A percentile compares a stretch with the other conserved stretches of the same genome.
These are phyloP conservation scores for Neogobius melanostomus DNA, from an alignment of 2,113 vertebrate genomes.

Conservation along the genomic window DNA sequence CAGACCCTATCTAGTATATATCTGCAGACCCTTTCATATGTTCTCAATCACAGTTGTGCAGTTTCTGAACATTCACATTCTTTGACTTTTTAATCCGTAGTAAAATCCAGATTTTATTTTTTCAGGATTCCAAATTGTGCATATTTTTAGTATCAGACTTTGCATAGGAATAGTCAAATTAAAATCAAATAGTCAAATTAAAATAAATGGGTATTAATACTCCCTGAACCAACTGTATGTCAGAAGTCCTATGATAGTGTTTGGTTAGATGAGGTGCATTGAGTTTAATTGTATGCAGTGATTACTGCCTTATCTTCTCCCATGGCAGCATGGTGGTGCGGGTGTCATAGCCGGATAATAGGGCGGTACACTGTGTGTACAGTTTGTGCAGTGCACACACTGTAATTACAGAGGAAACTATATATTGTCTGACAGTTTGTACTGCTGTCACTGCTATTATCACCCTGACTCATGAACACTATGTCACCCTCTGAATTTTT, in stretches of 20 bases:
- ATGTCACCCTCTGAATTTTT: conserved; percentile 18
- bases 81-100: no score
- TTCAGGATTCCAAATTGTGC: no score
- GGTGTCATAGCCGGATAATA: conserved; percentile 39
- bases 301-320: conserved; percentile 39
- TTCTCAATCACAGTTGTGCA: no score
- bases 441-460: conserved; percentile 45
- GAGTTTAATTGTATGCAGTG: conserved; percentile 35
- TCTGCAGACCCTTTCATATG: no score
- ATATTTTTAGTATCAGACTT: no score
- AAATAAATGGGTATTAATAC: no score
- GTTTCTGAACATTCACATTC: no score
- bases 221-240: background rate
- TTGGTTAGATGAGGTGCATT: conserved; percentile 25
- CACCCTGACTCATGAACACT: conserved; percentile 10
- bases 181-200: no score
- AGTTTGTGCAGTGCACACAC: conserved; percentile 26
- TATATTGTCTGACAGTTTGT: conserved; percentile 48
- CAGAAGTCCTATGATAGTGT: conserved; percentile 19
- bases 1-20: no score
- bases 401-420: conserved; percentile 50
- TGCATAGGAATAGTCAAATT: no score
- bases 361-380: conserved; percentile 32
- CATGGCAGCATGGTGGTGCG: conserved; percentile 21
- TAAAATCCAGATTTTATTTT: no score